phyloP scores from a whole-genome alignment of 2,888 invertebrate species.

The Pardosa pseudoannulata region DNA sequence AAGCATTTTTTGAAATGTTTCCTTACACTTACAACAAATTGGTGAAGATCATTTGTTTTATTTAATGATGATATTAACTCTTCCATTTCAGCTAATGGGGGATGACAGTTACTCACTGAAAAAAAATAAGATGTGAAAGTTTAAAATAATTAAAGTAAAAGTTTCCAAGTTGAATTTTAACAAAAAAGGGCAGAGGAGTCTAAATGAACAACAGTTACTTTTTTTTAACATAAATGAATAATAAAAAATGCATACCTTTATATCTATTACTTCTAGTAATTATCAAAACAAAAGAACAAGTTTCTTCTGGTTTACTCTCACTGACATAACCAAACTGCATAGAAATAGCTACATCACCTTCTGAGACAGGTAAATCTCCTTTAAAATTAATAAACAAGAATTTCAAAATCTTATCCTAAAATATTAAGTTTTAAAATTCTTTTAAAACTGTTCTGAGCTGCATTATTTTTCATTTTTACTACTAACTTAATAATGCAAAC shows the following conservation, averaged over 20 bases:
- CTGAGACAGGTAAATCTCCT: neutral
- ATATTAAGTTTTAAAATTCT: too few species aligned
- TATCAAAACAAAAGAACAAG: slow-evolving; percentile 16
- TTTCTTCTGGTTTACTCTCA: slow-evolving; percentile 25
- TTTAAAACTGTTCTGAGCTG: too few species aligned
- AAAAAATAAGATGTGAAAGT: too few species aligned
- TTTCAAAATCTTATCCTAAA: too few species aligned
- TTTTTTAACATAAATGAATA: too few species aligned
- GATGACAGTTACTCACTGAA: slow-evolving; percentile 33
- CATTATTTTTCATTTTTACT: too few species aligned
- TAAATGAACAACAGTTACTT: too few species aligned
- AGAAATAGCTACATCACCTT: neutral
- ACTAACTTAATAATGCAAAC: too few species aligned
- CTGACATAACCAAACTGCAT: slow-evolving; percentile 31
- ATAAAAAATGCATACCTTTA: slow-evolving; percentile 22
- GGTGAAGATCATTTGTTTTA: slow-evolving; percentile 29
- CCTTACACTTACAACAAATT: slow-evolving; percentile 29
- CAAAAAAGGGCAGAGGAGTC: too few species aligned
- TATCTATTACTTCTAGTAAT: slow-evolving; percentile 27
- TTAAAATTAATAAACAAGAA: too few species aligned
- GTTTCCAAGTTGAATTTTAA: too few species aligned
- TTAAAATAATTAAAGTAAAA: too few species aligned
- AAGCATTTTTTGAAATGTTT: slow-evolving; percentile 11
- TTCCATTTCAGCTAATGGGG: slow-evolving; percentile 25
- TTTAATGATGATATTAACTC: slow-evolving; percentile 25